Evolutionary conservation across 2,113 vertebrate species (phyloP).

Genomic region (Sorex araneus): DNA sequence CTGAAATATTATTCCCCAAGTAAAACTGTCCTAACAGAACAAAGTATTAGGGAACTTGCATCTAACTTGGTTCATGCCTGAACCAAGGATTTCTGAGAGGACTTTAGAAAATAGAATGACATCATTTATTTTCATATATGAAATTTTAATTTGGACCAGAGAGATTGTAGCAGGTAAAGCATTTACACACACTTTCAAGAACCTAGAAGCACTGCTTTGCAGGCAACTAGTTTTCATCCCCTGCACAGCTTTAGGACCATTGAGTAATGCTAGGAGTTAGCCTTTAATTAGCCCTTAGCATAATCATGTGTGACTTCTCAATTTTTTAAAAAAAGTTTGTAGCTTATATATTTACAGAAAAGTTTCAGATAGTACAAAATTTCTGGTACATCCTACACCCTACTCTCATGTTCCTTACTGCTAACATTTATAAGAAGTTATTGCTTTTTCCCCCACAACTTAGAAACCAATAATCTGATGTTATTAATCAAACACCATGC

Average conservation of each 20-base stretch:
- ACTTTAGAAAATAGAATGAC: not conserved
- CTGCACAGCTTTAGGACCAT: too few species aligned
- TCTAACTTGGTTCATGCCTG: not conserved
- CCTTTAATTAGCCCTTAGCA: too few species aligned
- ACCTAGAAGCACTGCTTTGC: too few species aligned
- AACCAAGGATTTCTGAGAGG: not conserved
- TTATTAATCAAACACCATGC: not conserved
- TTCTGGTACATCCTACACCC: not conserved
- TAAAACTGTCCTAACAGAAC: slow-evolving; percentile 5
- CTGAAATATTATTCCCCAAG: not conserved
- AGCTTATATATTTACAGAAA: not conserved
- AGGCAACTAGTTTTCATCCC: too few species aligned
- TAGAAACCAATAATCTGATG: not conserved
- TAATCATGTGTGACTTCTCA: too few species aligned
- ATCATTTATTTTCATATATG: not conserved
- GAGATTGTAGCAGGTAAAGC: too few species aligned
- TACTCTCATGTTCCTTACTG: not conserved
- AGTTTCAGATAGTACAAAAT: not conserved
- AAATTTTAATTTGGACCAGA: not conserved
- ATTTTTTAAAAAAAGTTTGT: not conserved
- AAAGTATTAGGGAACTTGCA: not conserved
- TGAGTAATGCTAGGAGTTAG: too few species aligned
- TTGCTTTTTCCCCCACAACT: not conserved
- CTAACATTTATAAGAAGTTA: not conserved
- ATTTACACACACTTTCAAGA: too few species aligned